Percentiles rank a stretch among this genome's conserved stretches.
phyloP scores from a whole-genome alignment of 2,113 vertebrate species.

The Oryzias melastigma region DNA sequence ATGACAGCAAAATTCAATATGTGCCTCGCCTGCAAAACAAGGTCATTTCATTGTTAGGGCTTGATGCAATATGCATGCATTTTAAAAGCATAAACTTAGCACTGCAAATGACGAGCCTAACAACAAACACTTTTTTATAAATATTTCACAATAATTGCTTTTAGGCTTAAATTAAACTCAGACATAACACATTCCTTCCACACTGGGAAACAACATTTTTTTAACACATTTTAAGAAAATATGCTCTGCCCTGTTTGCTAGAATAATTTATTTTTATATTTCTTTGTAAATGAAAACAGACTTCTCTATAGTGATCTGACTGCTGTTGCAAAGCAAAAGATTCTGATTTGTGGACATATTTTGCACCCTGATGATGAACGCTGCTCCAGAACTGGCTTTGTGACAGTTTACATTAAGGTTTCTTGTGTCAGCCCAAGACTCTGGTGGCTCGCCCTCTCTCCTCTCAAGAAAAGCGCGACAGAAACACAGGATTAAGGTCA shows the following conservation, averaged over 20 bases:
- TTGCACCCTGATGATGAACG: constrained; percentile 3
- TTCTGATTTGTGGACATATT: background rate
- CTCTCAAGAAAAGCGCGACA: constrained; percentile 58
- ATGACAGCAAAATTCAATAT: constrained; percentile 93
- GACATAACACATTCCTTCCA: too few species aligned
- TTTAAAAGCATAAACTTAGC: background rate
- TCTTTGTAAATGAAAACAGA: too few species aligned
- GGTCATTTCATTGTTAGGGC: constrained; percentile 9
- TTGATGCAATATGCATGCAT: constrained; percentile 1
- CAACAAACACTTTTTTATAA: too few species aligned
- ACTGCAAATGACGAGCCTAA: too few species aligned
- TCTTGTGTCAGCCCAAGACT: constrained; percentile 29
- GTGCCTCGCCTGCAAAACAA: constrained; percentile 78
- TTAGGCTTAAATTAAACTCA: too few species aligned
- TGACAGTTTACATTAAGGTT: constrained; percentile 42
- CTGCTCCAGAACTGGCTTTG: constrained; percentile 22
- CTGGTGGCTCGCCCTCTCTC: constrained; percentile 10
- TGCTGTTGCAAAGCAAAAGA: background rate
- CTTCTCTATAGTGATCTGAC: background rate
- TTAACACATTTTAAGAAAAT: too few species aligned
- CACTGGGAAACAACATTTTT: too few species aligned
- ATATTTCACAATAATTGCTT: background rate
- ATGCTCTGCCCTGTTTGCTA: too few species aligned
- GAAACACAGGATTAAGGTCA: constrained; percentile 75
- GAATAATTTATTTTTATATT: too few species aligned